Base-by-base conservation (phyloP, 2,888 invertebrate genomes). In the Lepas anatifera region DNA sequence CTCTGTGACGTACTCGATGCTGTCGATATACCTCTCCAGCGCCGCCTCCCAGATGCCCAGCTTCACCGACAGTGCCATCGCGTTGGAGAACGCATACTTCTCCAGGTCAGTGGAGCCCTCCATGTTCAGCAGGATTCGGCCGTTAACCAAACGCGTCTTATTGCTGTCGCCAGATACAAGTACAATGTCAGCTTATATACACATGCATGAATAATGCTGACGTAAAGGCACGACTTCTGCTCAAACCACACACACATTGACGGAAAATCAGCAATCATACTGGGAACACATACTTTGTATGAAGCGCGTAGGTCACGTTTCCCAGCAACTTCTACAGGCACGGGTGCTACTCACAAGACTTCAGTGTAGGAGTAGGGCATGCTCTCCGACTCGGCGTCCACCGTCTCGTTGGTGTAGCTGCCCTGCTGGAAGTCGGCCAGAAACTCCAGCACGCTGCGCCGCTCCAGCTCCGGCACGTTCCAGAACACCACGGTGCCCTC, bases 61-160 rank as follows among this genome's bases (percentile, higher is more conserved):
- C 77, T 96, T 95, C 0, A 97, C 96, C 0, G 95, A 95, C 74
- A 94, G 87, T 0, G 92, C 89, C 83, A 98, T 87, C 0, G 93
- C 95, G 82, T 98, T 92, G 7, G 96, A 95, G 79, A 96, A 93
- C 27, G 97, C 90, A 77, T 92, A 98, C 78, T 92, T 92, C 76
- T 96, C 93, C 71, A 95, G 79, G 41, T 85, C 84, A 69, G 85
- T 85, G 35, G 72, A 71, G 68, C 75, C 75, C 39, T 86, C 84
- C 25, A 39, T 37, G 64, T 64, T 82, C 72, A 88, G 77, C n/a
- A 84, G 78, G 70, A 85, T 81, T 69, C 79, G 78, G 35, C 84
- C 84, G 69, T 81, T 79, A 50, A 77, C 77, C 29, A 84, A 76
- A 52, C 80, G 78, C 69, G 82, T 83, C 67, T 75, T 78, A 72